Base-by-base conservation (phyloP, 2,797 vertebrate genomes). In the Taeniopygia guttata region DNA sequence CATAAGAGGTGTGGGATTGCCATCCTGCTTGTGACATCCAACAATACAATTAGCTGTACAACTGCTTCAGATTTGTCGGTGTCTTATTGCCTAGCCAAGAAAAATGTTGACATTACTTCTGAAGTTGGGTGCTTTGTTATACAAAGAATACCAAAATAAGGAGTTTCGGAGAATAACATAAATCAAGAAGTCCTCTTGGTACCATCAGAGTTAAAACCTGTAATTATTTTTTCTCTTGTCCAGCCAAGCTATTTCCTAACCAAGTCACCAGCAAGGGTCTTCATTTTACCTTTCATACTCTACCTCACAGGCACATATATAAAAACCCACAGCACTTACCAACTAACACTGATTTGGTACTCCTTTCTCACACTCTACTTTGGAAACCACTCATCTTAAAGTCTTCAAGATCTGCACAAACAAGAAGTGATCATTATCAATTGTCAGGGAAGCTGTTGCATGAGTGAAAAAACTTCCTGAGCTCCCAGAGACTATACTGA, bases 141-240 rank as follows among this genome's bases (percentile, higher is more conserved):
- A 68, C 9, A 82, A 87, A 62, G 29, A 81, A 68, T 3, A 66
- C 7, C 58, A 82, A 73, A 40, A 77, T 13, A 68, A 86, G 27
- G 14, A 30, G 19, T 78, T 93, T 63, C 59, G 73, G 55, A 75
- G 25, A 69, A 42, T 4, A 87, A 72, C 11, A 46, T 36, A 78
- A 89, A 94, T 79, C 58, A 75, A 66, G 38, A 79, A 25, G 43
- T 55, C 64, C 13, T 86, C 60, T 73, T 84, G 63, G 70, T 76
- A 68, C 18, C 74, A 69, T 36, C 59, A 67, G 51, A 73, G 62
- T 59, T 87, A 90, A 94, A 94, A 73, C 20, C 58, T 46, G 15
- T 45, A 58, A 38, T 5, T 34, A 17, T 78, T 62, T 64, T 81
- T 86, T 68, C n/a, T 52, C 40, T 79, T 51, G 36, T 38, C 38